phyloP scores from a whole-genome alignment of 2,888 invertebrate species.

The Ernsta delagoae region DNA sequence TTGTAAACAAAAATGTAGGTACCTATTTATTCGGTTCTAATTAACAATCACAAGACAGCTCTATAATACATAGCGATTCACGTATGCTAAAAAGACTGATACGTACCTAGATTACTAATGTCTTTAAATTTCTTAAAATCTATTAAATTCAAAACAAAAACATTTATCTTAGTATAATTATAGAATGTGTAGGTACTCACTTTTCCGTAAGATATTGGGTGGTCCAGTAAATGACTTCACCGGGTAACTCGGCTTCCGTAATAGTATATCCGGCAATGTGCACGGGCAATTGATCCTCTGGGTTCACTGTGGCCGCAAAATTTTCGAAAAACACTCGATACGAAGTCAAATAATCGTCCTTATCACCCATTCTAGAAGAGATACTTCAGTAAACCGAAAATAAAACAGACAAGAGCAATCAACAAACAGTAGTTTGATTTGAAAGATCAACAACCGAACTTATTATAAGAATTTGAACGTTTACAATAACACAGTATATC shows the following conservation, averaged over 20 bases:
- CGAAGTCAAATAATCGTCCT: slow-evolving; percentile 88
- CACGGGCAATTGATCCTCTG: slow-evolving; percentile 90
- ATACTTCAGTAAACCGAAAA: slow-evolving; percentile 22
- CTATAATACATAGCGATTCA: too few relatives aligned
- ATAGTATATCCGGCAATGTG: slow-evolving; percentile 89
- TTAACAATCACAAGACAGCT: too few relatives aligned
- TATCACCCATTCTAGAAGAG: slow-evolving; percentile 75
- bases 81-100: not conserved
- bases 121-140: too few relatives aligned
- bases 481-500: slow-evolving; percentile 36
- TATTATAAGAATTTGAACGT: slow-evolving; percentile 41
- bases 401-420: slow-evolving; percentile 42
- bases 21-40: not conserved
- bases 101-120: too few relatives aligned
- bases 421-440: slow-evolving; percentile 42
- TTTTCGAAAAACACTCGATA: slow-evolving; percentile 90
- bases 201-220: slow-evolving; percentile 90
- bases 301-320: slow-evolving; percentile 88
- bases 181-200: slow-evolving; percentile 81
- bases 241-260: slow-evolving; percentile 88
- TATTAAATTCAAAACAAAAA: not conserved
- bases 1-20: not conserved
- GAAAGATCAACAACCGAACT: slow-evolving; percentile 19
- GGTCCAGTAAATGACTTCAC: slow-evolving; percentile 91
- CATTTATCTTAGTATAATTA: not conserved